These are phyloP conservation scores for Ptilodon capucinus DNA, from an alignment of 2,888 invertebrate genomes.

Conservation along the genomic window DNA sequence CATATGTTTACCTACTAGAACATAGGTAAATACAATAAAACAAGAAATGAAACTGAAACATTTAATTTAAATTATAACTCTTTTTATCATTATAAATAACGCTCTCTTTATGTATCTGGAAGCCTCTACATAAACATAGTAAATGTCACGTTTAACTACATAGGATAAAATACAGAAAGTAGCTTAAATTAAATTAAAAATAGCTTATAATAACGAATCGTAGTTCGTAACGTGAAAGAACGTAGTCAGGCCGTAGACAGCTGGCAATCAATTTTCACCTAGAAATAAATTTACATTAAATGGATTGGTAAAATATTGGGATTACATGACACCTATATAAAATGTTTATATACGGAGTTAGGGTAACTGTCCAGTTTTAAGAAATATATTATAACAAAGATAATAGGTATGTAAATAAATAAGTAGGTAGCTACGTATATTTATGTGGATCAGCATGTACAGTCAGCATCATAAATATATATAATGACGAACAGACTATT, in stretches of 20 bases:
- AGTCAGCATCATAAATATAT: too few relatives aligned
- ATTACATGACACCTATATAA: too few relatives aligned
- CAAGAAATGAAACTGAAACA: slow-evolving; percentile 65
- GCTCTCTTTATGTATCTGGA: slow-evolving; percentile 74
- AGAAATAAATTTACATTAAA: slow-evolving; percentile 56
- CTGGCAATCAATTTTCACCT: slow-evolving; percentile 76
- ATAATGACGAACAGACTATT: too few relatives aligned
- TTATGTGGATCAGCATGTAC: too few relatives aligned
- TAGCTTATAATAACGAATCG: slow-evolving; percentile 37
- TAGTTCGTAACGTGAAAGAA: slow-evolving; percentile 37
- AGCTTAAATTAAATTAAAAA: slow-evolving; percentile 32
- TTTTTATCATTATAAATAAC: slow-evolving; percentile 68
- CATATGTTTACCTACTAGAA: too few relatives aligned
- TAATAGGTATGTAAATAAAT: not conserved
- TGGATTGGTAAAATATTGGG: not conserved
- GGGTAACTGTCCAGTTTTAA: too few relatives aligned
- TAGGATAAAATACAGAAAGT: slow-evolving; percentile 47
- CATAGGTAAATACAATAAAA: slow-evolving; percentile 44
- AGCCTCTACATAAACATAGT: slow-evolving; percentile 76
- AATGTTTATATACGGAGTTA: too few relatives aligned
- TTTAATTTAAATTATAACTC: slow-evolving; percentile 76
- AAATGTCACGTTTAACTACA: slow-evolving; percentile 45
- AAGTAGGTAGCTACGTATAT: not conserved
- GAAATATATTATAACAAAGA: too few relatives aligned
- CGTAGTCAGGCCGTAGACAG: slow-evolving; percentile 48